phyloP scores from a whole-genome alignment of 2,113 vertebrate species.

The Nibea coibor region DNA sequence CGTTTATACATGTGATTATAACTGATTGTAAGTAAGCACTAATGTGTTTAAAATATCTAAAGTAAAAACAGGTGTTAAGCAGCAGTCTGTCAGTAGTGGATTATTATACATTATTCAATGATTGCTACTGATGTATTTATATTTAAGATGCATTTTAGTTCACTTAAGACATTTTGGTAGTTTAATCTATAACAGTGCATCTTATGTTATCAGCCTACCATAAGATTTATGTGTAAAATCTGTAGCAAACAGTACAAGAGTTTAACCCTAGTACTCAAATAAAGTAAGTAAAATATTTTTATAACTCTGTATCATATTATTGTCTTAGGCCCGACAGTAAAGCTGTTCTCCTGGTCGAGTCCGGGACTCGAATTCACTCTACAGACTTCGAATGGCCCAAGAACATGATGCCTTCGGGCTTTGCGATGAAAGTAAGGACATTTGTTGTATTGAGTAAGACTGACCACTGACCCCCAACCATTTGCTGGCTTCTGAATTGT shows the following conservation, averaged over 20 bases:
- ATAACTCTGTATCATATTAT: not conserved
- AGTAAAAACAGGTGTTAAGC: not conserved
- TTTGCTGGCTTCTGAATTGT: not conserved
- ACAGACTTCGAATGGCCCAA: slow-evolving; percentile 99
- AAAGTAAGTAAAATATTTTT: not conserved
- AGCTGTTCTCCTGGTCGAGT: slow-evolving; percentile 93
- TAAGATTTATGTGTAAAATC: not conserved
- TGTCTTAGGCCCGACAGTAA: slow-evolving; percentile 91
- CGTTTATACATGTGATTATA: not conserved
- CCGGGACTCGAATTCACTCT: slow-evolving; percentile 93
- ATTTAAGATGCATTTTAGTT: not conserved
- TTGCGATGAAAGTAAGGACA: slow-evolving; percentile 96
- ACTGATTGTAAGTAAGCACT: not conserved
- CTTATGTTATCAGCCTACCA: not conserved
- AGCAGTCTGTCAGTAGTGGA: not conserved
- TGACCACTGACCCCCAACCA: no score
- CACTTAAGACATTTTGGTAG: not conserved
- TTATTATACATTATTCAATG: not conserved
- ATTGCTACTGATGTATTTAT: not conserved
- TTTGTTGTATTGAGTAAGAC: not conserved
- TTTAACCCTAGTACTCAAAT: not conserved
- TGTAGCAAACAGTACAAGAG: not conserved
- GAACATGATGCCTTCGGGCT: slow-evolving; percentile 97
- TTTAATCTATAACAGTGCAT: not conserved
- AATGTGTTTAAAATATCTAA: not conserved